These are phyloP conservation scores for Diplolepis rosae DNA, from an alignment of 2,888 invertebrate genomes.

Conservation along the genomic window DNA sequence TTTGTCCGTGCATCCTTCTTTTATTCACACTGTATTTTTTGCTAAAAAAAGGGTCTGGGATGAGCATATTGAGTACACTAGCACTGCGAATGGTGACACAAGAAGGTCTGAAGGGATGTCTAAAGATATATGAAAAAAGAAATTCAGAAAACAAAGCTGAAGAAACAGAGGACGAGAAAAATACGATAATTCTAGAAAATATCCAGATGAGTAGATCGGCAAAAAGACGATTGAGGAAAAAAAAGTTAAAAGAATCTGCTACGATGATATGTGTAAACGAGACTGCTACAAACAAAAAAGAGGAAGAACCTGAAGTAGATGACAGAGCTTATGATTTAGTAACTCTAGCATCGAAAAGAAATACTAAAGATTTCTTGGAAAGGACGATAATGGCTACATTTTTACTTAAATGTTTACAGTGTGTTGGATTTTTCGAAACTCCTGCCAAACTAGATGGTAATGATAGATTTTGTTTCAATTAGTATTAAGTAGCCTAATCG, in stretches of 20 bases:
- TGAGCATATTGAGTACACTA: conserved; percentile 86
- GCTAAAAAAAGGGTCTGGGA: conserved; percentile 79
- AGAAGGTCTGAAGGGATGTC: conserved; percentile 75
- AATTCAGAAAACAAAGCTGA: no score
- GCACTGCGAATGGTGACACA: conserved; percentile 87
- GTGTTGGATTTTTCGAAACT: conserved; percentile 74
- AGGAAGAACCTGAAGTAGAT: conserved; percentile 67
- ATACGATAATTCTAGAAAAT: background rate
- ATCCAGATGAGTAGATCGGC: conserved; percentile 54
- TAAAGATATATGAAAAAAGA: conserved; percentile 69
- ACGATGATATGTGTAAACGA: conserved; percentile 64
- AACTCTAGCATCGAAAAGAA: conserved; percentile 79
- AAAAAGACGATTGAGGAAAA: conserved; percentile 59
- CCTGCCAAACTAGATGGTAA: conserved; percentile 45
- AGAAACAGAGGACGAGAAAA: conserved; percentile 21
- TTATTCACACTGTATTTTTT: background rate
- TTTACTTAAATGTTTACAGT: conserved; percentile 81
- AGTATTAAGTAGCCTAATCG: background rate
- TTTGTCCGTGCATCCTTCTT: no score
- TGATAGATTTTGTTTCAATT: conserved; percentile 14
- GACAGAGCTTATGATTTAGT: conserved; percentile 79
- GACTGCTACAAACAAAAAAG: conserved; percentile 52
- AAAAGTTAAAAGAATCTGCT: conserved; percentile 54
- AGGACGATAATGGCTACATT: conserved; percentile 87
- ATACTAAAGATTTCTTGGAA: conserved; percentile 78